Percentiles rank a stretch among this genome's conserved stretches.
These are phyloP conservation scores for Pygocentrus nattereri DNA, from an alignment of 2,797 vertebrate species.

Conservation along the genomic window DNA sequence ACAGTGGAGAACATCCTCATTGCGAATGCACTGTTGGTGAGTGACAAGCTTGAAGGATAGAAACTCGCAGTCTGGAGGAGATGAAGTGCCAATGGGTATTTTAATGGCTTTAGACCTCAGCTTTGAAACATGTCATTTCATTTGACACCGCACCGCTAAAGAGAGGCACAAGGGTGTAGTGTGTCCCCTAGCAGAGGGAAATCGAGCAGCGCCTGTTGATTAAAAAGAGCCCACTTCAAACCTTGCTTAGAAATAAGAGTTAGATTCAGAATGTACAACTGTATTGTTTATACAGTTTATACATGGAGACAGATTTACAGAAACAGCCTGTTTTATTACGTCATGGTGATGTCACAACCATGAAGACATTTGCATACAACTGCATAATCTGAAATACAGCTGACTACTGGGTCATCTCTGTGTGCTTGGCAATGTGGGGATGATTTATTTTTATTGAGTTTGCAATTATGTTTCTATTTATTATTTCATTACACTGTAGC, in stretches of 20 bases:
- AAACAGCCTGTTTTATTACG: too few species aligned
- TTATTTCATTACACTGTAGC: too few species aligned
- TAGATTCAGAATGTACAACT: neutral
- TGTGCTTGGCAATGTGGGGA: too few species aligned
- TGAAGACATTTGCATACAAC: too few species aligned
- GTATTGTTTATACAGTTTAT: too few species aligned
- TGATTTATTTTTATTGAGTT: too few species aligned
- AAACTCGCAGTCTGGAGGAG: slow-evolving; percentile 52
- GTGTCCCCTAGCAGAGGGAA: slow-evolving; percentile 42
- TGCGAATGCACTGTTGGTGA: slow-evolving; percentile 51
- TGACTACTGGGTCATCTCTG: too few species aligned
- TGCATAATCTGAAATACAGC: too few species aligned
- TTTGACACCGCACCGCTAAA: slow-evolving; percentile 59
- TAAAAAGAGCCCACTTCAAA: neutral
- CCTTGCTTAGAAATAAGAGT: neutral
- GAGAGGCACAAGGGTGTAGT: slow-evolving; percentile 41
- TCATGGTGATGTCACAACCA: too few species aligned
- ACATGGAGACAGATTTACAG: too few species aligned
- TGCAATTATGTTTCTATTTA: too few species aligned
- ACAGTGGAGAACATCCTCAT: slow-evolving; percentile 48
- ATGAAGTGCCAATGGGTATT: slow-evolving; percentile 61
- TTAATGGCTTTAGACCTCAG: slow-evolving; percentile 63
- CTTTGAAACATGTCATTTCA: slow-evolving; percentile 63
- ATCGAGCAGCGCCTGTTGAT: slow-evolving; percentile 2
- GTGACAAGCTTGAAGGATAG: slow-evolving; percentile 46